Conservation (phyloP, 1,140 invertebrate genomes). For the Plectrocnemia conspersa region DNA sequence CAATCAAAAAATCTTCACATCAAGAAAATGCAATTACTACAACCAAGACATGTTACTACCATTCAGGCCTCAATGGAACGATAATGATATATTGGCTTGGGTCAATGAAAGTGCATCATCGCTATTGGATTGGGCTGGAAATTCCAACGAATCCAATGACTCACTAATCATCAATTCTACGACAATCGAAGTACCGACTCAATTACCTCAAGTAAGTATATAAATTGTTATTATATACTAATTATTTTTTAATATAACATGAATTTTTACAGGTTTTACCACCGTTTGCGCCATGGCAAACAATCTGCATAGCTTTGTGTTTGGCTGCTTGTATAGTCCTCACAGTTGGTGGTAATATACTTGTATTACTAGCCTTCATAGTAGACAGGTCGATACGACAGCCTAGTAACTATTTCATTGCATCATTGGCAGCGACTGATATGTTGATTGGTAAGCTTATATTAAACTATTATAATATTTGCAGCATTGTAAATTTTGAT, state of each 20-base stretch:
- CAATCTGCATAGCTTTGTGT: constrained; percentile 85
- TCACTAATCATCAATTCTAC: constrained; percentile 21
- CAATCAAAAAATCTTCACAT: constrained; percentile 56
- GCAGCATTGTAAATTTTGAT: constrained; percentile 8
- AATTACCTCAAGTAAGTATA: constrained; percentile 6
- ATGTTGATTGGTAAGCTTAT: constrained; percentile 84
- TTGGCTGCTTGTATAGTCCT: constrained; percentile 84
- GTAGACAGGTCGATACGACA: constrained; percentile 96
- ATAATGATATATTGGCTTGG: constrained; percentile 29
- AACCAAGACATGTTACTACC: constrained; percentile 58
- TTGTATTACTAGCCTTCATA: constrained; percentile 94
- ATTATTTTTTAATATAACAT: background rate
- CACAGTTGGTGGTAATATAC: constrained; percentile 92
- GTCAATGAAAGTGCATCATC: constrained; percentile 24
- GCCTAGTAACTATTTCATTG: constrained; percentile 99
- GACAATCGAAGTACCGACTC: constrained; percentile 7
- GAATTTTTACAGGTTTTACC: constrained; percentile 58
- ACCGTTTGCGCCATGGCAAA: constrained; percentile 87
- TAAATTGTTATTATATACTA: constrained; percentile 5
- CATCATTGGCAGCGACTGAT: constrained; percentile 95
- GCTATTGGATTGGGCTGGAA: constrained; percentile 8
- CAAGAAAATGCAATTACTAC: constrained; percentile 37
- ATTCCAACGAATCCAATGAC: constrained; percentile 34
- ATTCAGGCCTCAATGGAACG: constrained; percentile 36
- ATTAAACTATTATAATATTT: background rate